Conservation (phyloP, 2,797 vertebrate species). For the Amblyraja radiata region DNA sequence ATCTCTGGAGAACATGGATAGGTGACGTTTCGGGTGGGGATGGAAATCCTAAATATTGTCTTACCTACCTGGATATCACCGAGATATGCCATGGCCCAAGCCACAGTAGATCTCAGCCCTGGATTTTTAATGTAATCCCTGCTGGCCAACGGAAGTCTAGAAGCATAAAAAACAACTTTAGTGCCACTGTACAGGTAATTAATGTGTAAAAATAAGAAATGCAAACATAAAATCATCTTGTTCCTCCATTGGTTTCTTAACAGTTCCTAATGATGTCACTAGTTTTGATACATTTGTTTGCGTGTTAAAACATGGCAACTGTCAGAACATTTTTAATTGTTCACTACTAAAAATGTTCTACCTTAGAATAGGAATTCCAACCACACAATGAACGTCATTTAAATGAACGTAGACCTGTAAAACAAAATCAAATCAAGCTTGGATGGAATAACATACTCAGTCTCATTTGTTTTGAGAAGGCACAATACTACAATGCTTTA, state of each 20-base stretch:
- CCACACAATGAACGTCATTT: constrained; percentile 70
- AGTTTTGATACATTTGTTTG: neutral
- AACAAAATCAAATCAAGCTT: constrained; percentile 38
- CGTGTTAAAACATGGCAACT: neutral
- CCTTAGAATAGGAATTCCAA: constrained; percentile 84
- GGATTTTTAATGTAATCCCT: constrained; percentile 72
- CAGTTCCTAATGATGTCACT: neutral
- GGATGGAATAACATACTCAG: neutral
- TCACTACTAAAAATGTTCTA: constrained; percentile 44
- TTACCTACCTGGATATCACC: constrained; percentile 71
- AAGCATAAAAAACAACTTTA: constrained; percentile 38
- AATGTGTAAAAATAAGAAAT: neutral
- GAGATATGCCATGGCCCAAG: constrained; percentile 80
- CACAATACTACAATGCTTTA: neutral
- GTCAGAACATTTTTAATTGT: constrained; percentile 9
- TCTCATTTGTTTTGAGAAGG: neutral
- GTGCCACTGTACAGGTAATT: neutral
- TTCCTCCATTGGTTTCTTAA: neutral
- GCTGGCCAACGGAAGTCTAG: constrained; percentile 75
- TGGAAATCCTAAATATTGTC: neutral
- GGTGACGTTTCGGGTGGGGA: neutral
- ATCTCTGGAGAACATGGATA: no score
- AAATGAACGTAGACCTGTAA: constrained; percentile 75
- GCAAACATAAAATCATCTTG: neutral
- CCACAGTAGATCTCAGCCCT: constrained; percentile 77